Base-by-base conservation (phyloP, 2,888 invertebrate species). In the Leucoma salicis region DNA sequence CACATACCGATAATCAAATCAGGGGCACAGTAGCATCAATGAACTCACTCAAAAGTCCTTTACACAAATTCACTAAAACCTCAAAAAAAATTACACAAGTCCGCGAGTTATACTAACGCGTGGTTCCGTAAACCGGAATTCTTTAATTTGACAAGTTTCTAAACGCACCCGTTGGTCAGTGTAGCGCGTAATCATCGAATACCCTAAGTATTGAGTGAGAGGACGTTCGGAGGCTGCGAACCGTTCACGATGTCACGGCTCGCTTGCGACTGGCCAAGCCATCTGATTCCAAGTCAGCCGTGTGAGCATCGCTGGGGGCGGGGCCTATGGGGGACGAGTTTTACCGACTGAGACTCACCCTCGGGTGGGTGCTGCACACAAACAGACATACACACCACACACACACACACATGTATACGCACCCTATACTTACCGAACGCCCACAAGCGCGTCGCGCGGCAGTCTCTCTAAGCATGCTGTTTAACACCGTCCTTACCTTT, bases 201-300 rank as follows among this genome's bases (percentile, higher is more conserved):
- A 79, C 82, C 61, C 61, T 78, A 73, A 79, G 81, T 82, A 83
- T 78, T 74, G 76, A 67, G 68, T 59, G 74, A 70, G 76, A 55
- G 61, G 56, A 58, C 73, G 77, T 71, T 77, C 70, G 77, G 78
- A 80, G 68, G 75, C 84, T 78, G 73, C 88, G 86, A 85, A 84
- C 84, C 87, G 87, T 86, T 88, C 79, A 78, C 87, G 85, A 81
- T 82, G 80, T 75, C 82, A 88, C 87, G 89, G 89, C 90, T 88
- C 79, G 88, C 72, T 88, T 74, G 75, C 86, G 86, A 89, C 89
- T 89, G 89, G 82, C 85, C 85, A 76, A 82, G 81, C 86, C 85
- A 86, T 87, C 88, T 87, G 88, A 88, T 89, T 88, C 78, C 87
- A 87, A 90, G 70, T 90, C 84, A 90, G 83, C 89, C 90, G 90